Evolutionary conservation across 2,113 vertebrate genomes (phyloP), one percentile per base, ranked within the genome.

Genomic region (Leptobrachium leishanense): DNA sequence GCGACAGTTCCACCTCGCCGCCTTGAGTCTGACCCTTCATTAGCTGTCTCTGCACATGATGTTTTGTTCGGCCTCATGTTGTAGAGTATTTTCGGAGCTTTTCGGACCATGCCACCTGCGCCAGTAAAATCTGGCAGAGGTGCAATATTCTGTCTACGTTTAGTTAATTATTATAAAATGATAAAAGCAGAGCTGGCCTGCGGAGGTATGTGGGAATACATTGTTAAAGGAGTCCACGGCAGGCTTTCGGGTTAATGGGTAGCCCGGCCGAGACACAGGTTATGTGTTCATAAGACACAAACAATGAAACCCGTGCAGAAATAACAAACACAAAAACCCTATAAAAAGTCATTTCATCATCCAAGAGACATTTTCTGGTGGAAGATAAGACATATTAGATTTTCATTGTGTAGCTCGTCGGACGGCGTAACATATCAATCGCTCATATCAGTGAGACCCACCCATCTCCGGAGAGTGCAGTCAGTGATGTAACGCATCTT

Each of bases 221-320:
- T 81, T 76, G 78, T 84, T 82, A 74, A 84, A 82, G 75, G 13
- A 2, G 6, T 42, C 79, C 43, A 2, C 76, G 86, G 87, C 83
- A 86, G 85, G 84, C 46, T 83, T 83, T 82, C 42, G 74, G 76
- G 89, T 86, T 89, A 89, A 78, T 85, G 76, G 86, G 89, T 88
- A 91, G 88, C 81, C 84, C 42, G 1, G 2, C 2, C 20, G 7
- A 13, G 40, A 73, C 75, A 40, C 10, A 8, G 50, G 31, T 39
- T 57, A 43, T 40, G 20, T 6, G 43, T 12, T 79, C 63, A 74
- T 41, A 43, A 62, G 20, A 42, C 20, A 9, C 2, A 68, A 20
- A 72, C 63, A 73, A 73, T 12, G 15, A 10, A 44, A 6, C 53
- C 9, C 3, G 4, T 39, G 6, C 42, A 57, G n/a, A 74, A 12